A percentile compares a stretch with the other conserved stretches of the same genome.
Evolutionary conservation across 23 tunicate species (phyloP).

Genomic region (Halocynthia aurantium): DNA sequence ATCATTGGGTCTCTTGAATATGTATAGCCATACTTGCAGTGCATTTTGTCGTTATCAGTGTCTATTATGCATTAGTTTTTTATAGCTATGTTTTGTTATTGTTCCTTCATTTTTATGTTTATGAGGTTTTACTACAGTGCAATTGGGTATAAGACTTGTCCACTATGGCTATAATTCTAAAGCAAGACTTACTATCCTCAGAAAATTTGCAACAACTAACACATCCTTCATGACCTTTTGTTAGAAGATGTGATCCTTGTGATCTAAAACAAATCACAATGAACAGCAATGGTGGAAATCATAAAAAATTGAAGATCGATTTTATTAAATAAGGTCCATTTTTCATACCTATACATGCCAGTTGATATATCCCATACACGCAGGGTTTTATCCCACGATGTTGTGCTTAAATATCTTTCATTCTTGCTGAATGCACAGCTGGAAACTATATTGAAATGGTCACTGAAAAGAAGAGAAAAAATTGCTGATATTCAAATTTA

Average conservation of each 20-base stretch:
- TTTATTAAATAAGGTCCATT: too few species aligned
- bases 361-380: conserved; percentile 88
- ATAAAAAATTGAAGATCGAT: neutral
- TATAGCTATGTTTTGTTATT: too few species aligned
- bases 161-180: neutral
- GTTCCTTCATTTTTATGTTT: too few species aligned
- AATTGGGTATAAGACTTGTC: too few species aligned
- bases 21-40: too few species aligned
- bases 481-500: neutral
- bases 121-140: too few species aligned
- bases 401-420: conserved; percentile 58
- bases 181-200: conserved; percentile 16
- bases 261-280: conserved; percentile 28
- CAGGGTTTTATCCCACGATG: conserved; percentile 86
- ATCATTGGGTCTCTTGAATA: too few species aligned
- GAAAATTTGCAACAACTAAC: conserved; percentile 79
- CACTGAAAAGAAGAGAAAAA: conserved; percentile 19
- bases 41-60: too few species aligned
- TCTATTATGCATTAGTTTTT: too few species aligned
- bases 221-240: conserved; percentile 76
- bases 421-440: conserved; percentile 75
- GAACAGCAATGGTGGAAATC: neutral
- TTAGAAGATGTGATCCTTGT: conserved; percentile 40
- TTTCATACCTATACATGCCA: conserved; percentile 63
- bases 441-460: conserved; percentile 75